Evolutionary conservation across 2,797 vertebrate species (phyloP).

Genomic region (Acanthopagrus latus): DNA sequence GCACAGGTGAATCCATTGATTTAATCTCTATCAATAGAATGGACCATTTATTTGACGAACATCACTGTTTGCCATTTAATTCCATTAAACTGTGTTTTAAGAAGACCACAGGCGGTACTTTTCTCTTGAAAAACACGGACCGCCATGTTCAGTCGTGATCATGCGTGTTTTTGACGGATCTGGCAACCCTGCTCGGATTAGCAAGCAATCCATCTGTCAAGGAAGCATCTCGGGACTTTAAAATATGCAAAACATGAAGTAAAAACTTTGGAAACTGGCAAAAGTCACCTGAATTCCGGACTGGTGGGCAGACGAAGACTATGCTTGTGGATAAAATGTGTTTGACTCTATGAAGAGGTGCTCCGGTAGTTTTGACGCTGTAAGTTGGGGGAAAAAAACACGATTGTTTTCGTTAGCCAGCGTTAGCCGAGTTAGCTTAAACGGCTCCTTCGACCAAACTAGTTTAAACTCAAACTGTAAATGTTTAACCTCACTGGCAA

Average conservation of each 20-base stretch:
- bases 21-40: not conserved
- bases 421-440: not conserved
- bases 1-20: not conserved
- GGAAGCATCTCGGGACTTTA: slow-evolving; percentile 34
- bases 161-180: not conserved
- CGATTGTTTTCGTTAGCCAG: not conserved
- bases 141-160: too few relatives aligned
- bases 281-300: not conserved
- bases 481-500: not conserved
- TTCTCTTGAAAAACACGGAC: not conserved
- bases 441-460: rapidly evolving
- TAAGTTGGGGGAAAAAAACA: slow-evolving; percentile 3
- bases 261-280: not conserved
- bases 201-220: slow-evolving; percentile 23
- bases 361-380: not conserved
- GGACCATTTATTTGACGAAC: not conserved
- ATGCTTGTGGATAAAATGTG: not conserved
- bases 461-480: not conserved
- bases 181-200: slow-evolving; percentile 68
- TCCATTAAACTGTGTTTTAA: not conserved
- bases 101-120: not conserved
- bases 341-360: slow-evolving; percentile 1
- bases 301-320: not conserved
- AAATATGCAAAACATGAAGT: slow-evolving; percentile 25
- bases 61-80: not conserved